Conservation (phyloP, 2,113 vertebrate species). For the Guaruba guarouba region DNA sequence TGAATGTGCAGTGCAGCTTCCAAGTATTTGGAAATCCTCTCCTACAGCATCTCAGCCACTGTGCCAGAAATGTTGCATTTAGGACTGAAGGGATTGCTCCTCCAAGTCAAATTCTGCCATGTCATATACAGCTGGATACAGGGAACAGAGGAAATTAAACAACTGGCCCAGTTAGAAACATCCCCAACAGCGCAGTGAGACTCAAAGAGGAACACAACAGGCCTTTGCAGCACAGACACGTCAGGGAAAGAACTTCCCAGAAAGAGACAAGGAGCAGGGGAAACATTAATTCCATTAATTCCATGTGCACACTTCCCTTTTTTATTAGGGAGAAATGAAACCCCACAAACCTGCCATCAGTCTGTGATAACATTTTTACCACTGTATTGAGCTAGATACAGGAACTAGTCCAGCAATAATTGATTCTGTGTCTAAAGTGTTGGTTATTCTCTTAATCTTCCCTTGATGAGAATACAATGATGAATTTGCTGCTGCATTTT, state of each 20-base stretch:
- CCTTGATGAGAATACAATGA: background rate
- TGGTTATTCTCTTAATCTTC: background rate
- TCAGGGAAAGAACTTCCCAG: background rate
- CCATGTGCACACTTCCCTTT: background rate
- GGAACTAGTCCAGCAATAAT: background rate
- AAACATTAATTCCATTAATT: background rate
- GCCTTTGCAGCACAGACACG: background rate
- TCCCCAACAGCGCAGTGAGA: background rate
- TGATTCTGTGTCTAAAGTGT: background rate
- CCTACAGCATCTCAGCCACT: background rate
- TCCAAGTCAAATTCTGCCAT: background rate
- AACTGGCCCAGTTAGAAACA: background rate
- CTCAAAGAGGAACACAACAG: background rate
- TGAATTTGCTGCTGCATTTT: background rate
- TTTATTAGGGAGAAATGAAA: background rate
- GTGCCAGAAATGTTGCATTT: background rate
- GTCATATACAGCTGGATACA: background rate
- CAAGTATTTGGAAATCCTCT: background rate
- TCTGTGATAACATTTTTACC: background rate
- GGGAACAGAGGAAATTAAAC: background rate
- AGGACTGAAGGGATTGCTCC: background rate
- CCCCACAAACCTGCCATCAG: background rate
- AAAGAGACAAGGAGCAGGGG: background rate
- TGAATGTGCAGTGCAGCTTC: background rate
- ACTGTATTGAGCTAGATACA: background rate